These are phyloP conservation scores for Ctenomys sociabilis DNA, from an alignment of 2,113 vertebrate species.

Conservation along the genomic window DNA sequence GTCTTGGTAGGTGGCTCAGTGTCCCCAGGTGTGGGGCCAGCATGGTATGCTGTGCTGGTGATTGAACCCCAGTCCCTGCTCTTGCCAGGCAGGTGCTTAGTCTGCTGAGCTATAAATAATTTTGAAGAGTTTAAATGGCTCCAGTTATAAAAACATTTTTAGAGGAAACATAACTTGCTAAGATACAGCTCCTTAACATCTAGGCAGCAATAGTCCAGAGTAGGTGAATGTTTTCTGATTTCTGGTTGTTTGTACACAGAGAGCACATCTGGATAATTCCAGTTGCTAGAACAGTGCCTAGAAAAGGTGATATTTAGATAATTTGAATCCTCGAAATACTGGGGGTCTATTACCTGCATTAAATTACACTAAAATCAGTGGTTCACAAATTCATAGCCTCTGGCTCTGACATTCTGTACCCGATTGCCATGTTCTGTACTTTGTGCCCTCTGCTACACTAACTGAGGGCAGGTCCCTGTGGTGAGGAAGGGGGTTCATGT, in stretches of 20 bases:
- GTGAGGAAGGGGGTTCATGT: background rate
- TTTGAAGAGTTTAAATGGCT: background rate
- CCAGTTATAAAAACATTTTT: background rate
- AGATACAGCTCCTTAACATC: background rate
- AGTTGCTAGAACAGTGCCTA: background rate
- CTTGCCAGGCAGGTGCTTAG: no score
- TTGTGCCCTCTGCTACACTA: background rate
- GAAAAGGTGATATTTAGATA: background rate
- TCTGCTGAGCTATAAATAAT: background rate
- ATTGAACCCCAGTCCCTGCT: no score
- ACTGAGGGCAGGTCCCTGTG: background rate
- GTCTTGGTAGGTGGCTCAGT: no score
- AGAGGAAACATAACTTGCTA: background rate
- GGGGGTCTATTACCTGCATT: background rate
- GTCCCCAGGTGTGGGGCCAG: no score
- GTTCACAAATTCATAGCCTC: background rate
- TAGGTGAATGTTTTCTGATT: background rate
- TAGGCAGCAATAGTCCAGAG: background rate
- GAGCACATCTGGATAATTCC: background rate
- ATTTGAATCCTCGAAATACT: background rate
- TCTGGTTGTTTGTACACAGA: background rate
- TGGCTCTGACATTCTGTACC: background rate
- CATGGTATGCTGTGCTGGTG: no score
- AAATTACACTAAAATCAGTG: background rate
- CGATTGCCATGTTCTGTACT: background rate